Evolutionary conservation across 1,140 invertebrate genomes (phyloP).

Genomic region (Drosophila tristis): DNA sequence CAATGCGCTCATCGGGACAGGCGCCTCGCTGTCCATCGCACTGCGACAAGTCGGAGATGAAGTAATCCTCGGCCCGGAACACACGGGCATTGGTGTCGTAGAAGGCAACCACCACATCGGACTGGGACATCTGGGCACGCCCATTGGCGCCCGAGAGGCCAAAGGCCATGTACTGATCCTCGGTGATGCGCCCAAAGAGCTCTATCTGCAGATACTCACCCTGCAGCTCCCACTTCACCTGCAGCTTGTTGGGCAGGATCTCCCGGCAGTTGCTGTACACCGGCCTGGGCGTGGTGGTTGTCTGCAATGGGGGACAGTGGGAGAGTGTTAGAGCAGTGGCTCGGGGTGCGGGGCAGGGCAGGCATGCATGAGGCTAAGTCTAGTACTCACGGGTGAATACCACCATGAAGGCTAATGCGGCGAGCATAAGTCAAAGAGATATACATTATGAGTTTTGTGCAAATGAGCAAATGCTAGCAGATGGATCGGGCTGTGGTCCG

Average conservation of each 20-base stretch:
- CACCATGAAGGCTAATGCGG: slow-evolving; percentile 91
- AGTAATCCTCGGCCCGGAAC: slow-evolving; percentile 93
- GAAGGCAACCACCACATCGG: slow-evolving; percentile 93
- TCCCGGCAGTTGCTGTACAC: slow-evolving; percentile 91
- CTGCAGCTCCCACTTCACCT: slow-evolving; percentile 92
- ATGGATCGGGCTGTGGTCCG: slow-evolving; percentile 26
- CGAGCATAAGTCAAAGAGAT: slow-evolving; percentile 73
- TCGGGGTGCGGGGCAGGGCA: background rate
- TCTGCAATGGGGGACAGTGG: slow-evolving; percentile 77
- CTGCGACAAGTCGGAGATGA: slow-evolving; percentile 92
- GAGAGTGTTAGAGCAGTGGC: background rate
- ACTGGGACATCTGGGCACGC: slow-evolving; percentile 89
- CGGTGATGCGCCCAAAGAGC: slow-evolving; percentile 90
- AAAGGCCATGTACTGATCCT: slow-evolving; percentile 95
- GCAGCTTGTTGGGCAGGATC: slow-evolving; percentile 90
- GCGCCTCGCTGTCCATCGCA: slow-evolving; percentile 93
- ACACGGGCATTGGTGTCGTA: slow-evolving; percentile 89
- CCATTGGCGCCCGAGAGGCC: slow-evolving; percentile 92
- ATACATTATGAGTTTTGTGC: slow-evolving; percentile 72
- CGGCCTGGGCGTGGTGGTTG: slow-evolving; percentile 86
- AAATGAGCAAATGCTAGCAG: slow-evolving; percentile 60
- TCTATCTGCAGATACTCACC: slow-evolving; percentile 91
- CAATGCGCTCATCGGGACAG: slow-evolving; percentile 92
- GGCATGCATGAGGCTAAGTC: slow-evolving; percentile 64
- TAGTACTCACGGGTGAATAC: slow-evolving; percentile 93